phyloP scores from a whole-genome alignment of 1,140 invertebrate genomes.

The Monomorium pharaonis region DNA sequence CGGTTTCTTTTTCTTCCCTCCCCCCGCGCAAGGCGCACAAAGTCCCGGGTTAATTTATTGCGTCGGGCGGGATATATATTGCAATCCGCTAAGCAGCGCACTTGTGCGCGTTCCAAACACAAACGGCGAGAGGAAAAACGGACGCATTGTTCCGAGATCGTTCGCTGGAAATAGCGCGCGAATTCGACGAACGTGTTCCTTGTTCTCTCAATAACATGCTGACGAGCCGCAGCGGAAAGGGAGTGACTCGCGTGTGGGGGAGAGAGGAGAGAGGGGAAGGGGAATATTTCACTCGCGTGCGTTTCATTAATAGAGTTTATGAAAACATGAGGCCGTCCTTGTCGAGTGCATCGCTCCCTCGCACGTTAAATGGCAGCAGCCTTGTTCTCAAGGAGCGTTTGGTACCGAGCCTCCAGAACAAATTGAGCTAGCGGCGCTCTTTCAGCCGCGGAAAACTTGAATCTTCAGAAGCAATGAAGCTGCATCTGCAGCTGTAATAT shows the following conservation, averaged over 20 bases:
- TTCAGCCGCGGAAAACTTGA: not conserved
- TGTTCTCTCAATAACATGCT: constrained; percentile 43
- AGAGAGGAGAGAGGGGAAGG: not conserved
- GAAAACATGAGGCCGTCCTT: constrained; percentile 73
- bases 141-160: constrained; percentile 18
- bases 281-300: constrained; percentile 54
- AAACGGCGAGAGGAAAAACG: not conserved
- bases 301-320: constrained; percentile 73
- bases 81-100: not conserved
- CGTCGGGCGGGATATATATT: not conserved
- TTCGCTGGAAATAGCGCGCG: constrained; percentile 46
- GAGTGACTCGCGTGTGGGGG: not conserved
- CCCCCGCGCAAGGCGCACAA: no score
- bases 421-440: not conserved
- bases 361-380: constrained; percentile 55
- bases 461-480: not conserved
- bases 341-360: constrained; percentile 72
- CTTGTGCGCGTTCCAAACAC: not conserved
- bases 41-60: constrained; percentile 2
- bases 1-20: not conserved
- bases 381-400: constrained; percentile 53
- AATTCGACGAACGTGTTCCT: constrained; percentile 32
- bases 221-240: not conserved
- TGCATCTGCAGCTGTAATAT: not conserved
- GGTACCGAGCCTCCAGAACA: constrained; percentile 3